Base-by-base conservation (phyloP, 2,113 vertebrate species). In the Mungos mungo region DNA sequence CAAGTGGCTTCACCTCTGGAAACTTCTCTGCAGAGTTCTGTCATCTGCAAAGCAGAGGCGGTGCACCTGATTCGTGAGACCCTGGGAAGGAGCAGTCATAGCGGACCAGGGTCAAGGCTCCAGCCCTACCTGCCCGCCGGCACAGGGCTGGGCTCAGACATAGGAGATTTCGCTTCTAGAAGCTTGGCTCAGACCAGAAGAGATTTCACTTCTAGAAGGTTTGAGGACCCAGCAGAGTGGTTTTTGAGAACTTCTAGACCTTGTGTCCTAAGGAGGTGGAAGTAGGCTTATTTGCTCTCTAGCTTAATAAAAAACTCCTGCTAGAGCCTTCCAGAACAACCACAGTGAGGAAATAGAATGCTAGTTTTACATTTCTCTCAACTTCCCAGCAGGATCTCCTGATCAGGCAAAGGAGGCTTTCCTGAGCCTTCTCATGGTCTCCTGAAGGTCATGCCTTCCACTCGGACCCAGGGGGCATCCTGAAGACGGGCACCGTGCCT, bases 261-360 rank as follows among this genome's bases (percentile, higher is more conserved):
- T 91, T 41, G 47, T 35, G 18, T 35, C 25, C 7, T 60, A 50
- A 88, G n/a, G 10, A 69, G 31, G 68, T 45, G 31, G 80, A 87
- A 47, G 38, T 65, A 71, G 57, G 23, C 14, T 50, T 93, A 13
- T 60, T 83, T 90, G 54, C 63, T 92, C 76, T 88, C 50, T 57
- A 60, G 57, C 15, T 72, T 89, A 87, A 79, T 80, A 71, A 93
- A 89, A 57, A 81, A 93, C 76, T 77, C 88, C 74, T 95, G 68
- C 69, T 63, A 74, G 65, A 79, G 66, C n/a, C 68, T 71, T 66
- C 86, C 74, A 57, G 86, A 27, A n/a, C 33, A 87, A 90, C 11
- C 35, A 38, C 0, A 5, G 31, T 27, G 47, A 96, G 52, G 96
- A 90, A 84, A 79, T 0, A 90, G 18, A 47, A 74, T 0, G 7